These are phyloP conservation scores for Butastur rufipennis DNA, from an alignment of 2,113 vertebrate genomes.

Conservation along the genomic window DNA sequence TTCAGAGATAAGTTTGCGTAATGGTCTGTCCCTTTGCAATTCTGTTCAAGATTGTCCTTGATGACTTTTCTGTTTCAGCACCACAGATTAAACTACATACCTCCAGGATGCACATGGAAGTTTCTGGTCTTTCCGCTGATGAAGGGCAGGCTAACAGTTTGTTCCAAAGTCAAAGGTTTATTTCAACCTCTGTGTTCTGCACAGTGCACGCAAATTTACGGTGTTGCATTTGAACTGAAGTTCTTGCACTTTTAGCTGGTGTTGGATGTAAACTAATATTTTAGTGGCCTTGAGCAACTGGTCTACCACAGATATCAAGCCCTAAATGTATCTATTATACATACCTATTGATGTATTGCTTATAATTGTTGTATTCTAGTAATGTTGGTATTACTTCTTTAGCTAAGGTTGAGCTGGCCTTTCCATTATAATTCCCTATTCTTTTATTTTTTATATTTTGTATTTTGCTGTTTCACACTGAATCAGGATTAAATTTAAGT, in stretches of 20 bases:
- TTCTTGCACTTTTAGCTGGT: conserved; percentile 8
- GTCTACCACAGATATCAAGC: conserved; percentile 40
- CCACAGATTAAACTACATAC: neutral
- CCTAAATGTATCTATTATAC: conserved; percentile 38
- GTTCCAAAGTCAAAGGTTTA: neutral
- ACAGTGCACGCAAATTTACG: neutral
- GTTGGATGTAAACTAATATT: conserved; percentile 24
- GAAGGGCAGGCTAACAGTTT: neutral
- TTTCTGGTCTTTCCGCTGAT: neutral
- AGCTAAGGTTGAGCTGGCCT: neutral
- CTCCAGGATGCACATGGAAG: neutral
- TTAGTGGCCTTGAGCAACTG: conserved; percentile 68
- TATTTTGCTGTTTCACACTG: conserved; percentile 45
- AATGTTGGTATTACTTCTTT: neutral
- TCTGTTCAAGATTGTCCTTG: neutral
- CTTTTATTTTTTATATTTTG: conserved; percentile 51
- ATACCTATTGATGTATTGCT: conserved; percentile 35
- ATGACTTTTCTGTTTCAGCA: neutral
- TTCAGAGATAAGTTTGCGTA: neutral
- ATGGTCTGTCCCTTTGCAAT: neutral
- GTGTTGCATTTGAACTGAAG: neutral
- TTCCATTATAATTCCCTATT: conserved; percentile 35
- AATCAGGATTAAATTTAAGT: conserved; percentile 47
- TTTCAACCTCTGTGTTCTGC: neutral
- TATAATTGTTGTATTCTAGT: conserved; percentile 22